Evolutionary conservation across 2,113 vertebrate species (phyloP), one percentile per base, ranked within the genome.

Genomic region (Eudyptes chrysolophus): DNA sequence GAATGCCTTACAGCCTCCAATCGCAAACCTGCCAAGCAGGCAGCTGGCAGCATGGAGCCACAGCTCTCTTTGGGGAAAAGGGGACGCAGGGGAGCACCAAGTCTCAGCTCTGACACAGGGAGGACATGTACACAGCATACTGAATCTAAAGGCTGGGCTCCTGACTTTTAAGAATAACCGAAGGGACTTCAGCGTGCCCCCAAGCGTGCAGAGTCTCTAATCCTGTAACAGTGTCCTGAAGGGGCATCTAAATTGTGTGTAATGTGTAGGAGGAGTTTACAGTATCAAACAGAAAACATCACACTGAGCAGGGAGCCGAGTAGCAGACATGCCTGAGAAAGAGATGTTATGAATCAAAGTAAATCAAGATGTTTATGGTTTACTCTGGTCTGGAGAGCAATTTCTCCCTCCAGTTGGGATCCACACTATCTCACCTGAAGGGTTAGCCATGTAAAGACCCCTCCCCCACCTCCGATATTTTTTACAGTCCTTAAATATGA

Each of bases 401-500:
- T 52, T 22, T 58, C 11, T 55, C 40, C 13, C 11, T 71, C 38
- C 60, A n/a, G 52, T 4, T 51, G 9, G 29, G 25, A 71, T 65
- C 24, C 20, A 38, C 16, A 16, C 44, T 58, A 62, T 69, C 9
- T 32, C 16, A 60, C 18, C 14, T 32, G 55, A 62, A 69, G 40
- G 8, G 3, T 52, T 68, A 86, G 8, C 4, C 11, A 6, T 38
- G 6, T 58, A 61, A 86, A 90, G 48, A 10, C 17, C 24, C 8
- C 12, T 16, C 1, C 3, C 13, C 0, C 1, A 5, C 2, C 3
- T 8, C 5, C 0, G 0, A 0, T 0, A 4, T 27, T 40, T 79
- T 62, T 38, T 7, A 16, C 29, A 46, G 9, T 62, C 9, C 9
- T 84, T 77, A 91, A 86, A 81, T 34, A 84, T 26, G 81, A 68